Evolutionary conservation across 2,113 vertebrate genomes (phyloP), one percentile per base, ranked within the genome.

Genomic region (Athene cunicularia): DNA sequence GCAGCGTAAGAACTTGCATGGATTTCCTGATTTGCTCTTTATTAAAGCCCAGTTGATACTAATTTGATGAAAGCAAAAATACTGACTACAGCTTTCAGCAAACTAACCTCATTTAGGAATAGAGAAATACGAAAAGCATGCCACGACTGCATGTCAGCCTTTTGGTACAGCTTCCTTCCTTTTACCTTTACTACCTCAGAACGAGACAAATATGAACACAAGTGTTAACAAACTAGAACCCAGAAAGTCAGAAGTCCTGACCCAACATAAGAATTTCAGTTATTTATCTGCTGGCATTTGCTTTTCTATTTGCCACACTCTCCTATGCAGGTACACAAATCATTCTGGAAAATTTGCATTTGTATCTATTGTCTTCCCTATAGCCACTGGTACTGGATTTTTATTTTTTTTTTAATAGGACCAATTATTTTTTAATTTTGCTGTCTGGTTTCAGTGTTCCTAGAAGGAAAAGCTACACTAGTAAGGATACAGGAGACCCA

Each of bases 41-140:
- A 93, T 68, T 86, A 94, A 95, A 90, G 43, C 16, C 86, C 33
- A 96, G 20, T 28, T 89, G 43, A 52, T 74, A 49, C 26, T 86
- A 81, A 88, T 91, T 75, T 88, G 21, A 88, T 90, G 32, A 94
- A 81, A 50, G 22, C 28, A 91, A 43, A 88, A 94, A 83, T 47
- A 83, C 17, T 68, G 62, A 56, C 50, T 79, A 73, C 15, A 79
- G 47, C n/a, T 86, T 92, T 83, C 71, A 83, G 59, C 14, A 2
- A 90, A 74, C 16, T 72, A 88, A 93, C 14, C 26, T 88, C n/a
- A 58, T 43, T 59, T 58, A 84, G 41, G n/a, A 83, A 67, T 6
- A 74, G 14, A 85, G 23, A 84, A 84, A 37, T 33, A 58, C 3
- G 49, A 32, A 84, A 56, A 81, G 27, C 22, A 30, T 41, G 15